phyloP scores from a whole-genome alignment of 2,888 invertebrate species.

The Branchinecta sandiegonensis region DNA sequence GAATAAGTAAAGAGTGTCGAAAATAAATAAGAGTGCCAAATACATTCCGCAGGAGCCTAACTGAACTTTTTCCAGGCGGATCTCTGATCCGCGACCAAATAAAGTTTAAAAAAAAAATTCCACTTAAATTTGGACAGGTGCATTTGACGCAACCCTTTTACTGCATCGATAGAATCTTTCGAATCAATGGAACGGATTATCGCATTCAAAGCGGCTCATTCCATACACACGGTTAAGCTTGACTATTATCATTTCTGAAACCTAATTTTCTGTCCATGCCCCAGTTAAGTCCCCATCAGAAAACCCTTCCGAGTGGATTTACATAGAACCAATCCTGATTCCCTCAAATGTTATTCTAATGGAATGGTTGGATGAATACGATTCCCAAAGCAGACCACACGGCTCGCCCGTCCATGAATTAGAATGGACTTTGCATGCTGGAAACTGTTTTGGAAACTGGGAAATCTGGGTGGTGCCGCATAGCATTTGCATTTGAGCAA shows the following conservation, averaged over 20 bases:
- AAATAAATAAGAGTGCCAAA: too few species aligned
- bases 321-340: slow-evolving; percentile 3
- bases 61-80: too few species aligned
- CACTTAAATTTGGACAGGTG: neutral
- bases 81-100: too few species aligned
- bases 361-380: neutral
- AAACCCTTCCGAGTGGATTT: slow-evolving; percentile 1
- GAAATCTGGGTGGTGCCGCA: neutral
- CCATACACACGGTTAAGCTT: slow-evolving; percentile 6
- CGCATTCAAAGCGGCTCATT: neutral
- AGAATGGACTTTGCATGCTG: slow-evolving; percentile 10
- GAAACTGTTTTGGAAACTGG: slow-evolving; percentile 1
- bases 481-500: too few species aligned
- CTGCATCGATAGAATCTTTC: neutral
- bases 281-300: neutral
- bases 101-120: too few species aligned
- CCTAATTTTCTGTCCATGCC: slow-evolving; percentile 1
- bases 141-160: neutral
- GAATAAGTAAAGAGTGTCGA: too few species aligned
- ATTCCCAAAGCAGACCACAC: neutral
- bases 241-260: slow-evolving; percentile 6
- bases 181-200: neutral
- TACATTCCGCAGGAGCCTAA: too few species aligned
- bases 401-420: neutral
- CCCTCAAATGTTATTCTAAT: slow-evolving; percentile 13